Evolutionary conservation across 2,113 vertebrate genomes (phyloP), one percentile per base, ranked within the genome.

Genomic region (Lamprotornis superbus): DNA sequence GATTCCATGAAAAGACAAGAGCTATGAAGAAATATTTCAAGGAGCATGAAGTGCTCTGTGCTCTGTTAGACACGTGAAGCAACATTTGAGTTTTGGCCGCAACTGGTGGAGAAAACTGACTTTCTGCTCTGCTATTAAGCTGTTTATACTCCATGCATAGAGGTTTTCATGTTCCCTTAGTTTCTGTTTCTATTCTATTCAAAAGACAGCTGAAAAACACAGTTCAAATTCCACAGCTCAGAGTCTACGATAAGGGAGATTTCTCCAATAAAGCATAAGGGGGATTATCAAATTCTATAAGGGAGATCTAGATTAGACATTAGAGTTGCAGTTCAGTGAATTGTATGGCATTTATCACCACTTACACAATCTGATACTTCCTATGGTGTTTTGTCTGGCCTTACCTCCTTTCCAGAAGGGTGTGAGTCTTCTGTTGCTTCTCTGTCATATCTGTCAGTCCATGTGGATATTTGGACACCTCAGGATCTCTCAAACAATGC

Each of bases 371-470:
- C 12, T 56, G 52, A 69, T 37, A 65, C 44, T 86, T 65, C 15
- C 49, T 57, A 12, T 0, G 0, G 33, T 17, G 20, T 65, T 83
- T 81, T 59, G 5, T 28, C 12, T 59, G 55, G 5, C n/a, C 35
- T 92, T 27, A 67, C 5, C 1, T 11, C 12, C 18, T 81, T 52
- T 44, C 68, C 35, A 79, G 76, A 71, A 55, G 7, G 4, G 2
- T 49, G 17, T 56, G 57, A 88, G 20, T 18, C 21, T 86, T 85
- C 40, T 60, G 24, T 60, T 40, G 5, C 37, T 73, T 53, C 50
- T 81, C 55, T 74, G 63, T 42, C 47, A 8, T 25, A 31, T 50
- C 40, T 82, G 12, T 42, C 46, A 80, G 40, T 12, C 71, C 53
- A 4, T 14, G 17, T 40, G 46, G 40, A 21, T 46, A n/a, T 64